A percentile compares a stretch with the other conserved stretches of the same genome.
phyloP scores from a whole-genome alignment of 1,140 invertebrate species.

The Leucophenga varia region DNA sequence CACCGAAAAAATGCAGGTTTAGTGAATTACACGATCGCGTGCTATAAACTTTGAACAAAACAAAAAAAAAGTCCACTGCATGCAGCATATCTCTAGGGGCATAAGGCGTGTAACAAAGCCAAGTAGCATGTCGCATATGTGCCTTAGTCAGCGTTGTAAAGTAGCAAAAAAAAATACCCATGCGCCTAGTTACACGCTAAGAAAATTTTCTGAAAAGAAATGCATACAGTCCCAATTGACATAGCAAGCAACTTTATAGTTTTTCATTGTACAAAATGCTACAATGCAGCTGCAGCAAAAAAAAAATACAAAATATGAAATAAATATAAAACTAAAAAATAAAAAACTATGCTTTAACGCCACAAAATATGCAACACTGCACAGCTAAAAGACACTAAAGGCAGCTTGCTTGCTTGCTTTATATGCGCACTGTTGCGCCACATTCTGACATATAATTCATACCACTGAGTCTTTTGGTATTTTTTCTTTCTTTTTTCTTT shows the following conservation, averaged over 20 bases:
- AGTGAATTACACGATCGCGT: slow-evolving; percentile 43
- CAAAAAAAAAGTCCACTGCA: not conserved
- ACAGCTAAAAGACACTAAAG: slow-evolving; percentile 41
- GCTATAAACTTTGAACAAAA: slow-evolving; percentile 11
- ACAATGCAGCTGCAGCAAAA: slow-evolving; percentile 1
- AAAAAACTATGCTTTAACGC: slow-evolving; percentile 5
- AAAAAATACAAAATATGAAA: not conserved
- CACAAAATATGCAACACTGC: slow-evolving; percentile 44
- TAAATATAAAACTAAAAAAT: no score
- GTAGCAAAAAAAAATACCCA: no score
- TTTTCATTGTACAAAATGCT: slow-evolving; percentile 35
- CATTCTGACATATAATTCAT: not conserved
- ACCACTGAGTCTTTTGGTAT: slow-evolving; percentile 6
- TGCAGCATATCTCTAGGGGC: no score
- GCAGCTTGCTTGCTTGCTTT: no score
- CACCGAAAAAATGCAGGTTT: slow-evolving; percentile 38
- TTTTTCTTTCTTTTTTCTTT: no score
- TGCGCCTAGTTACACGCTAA: no score
- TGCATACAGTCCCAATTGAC: slow-evolving; percentile 44
- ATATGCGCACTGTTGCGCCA: no score
- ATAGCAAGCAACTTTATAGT: slow-evolving; percentile 20
- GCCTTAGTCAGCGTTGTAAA: no score
- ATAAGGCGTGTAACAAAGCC: slow-evolving; percentile 17
- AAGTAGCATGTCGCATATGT: slow-evolving; percentile 41
- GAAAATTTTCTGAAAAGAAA: no score